Conservation (phyloP, 2,888 invertebrate species). For the Aphidoletes aphidimyza region DNA sequence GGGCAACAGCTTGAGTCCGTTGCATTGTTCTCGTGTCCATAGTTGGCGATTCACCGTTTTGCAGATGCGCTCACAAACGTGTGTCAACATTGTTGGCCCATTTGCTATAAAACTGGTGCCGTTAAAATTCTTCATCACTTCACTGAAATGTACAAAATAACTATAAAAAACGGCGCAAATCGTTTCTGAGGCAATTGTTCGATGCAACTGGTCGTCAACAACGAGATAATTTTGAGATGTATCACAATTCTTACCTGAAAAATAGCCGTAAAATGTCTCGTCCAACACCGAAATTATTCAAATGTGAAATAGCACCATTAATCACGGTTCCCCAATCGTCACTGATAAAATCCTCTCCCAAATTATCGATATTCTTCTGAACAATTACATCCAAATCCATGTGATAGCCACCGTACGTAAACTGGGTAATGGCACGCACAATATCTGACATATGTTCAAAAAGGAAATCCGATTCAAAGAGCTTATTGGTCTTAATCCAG, state of each 20-base stretch:
- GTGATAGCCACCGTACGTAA: not conserved
- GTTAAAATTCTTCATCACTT: not conserved
- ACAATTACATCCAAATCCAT: not conserved
- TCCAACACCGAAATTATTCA: not conserved
- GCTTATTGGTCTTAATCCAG: not conserved
- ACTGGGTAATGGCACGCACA: not conserved
- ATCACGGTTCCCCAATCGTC: not conserved
- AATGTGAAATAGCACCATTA: not conserved
- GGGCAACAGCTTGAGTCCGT: constrained; percentile 73
- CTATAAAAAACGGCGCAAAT: not conserved
- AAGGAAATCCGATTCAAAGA: not conserved
- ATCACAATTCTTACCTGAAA: not conserved
- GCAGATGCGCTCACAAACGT: not conserved
- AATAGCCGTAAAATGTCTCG: not conserved
- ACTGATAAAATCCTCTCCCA: not conserved
- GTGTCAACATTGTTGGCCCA: not conserved
- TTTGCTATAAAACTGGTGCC: not conserved
- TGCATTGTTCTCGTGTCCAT: constrained; percentile 69
- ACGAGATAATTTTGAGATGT: no score
- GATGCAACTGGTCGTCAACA: no score
- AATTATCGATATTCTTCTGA: not conserved
- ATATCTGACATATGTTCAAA: not conserved
- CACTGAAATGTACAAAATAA: not conserved
- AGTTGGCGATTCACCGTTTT: constrained; percentile 62
- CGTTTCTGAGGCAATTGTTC: no score